phyloP scores from a whole-genome alignment of 2,797 vertebrate species.

The Paramormyrops hopkinsi region DNA sequence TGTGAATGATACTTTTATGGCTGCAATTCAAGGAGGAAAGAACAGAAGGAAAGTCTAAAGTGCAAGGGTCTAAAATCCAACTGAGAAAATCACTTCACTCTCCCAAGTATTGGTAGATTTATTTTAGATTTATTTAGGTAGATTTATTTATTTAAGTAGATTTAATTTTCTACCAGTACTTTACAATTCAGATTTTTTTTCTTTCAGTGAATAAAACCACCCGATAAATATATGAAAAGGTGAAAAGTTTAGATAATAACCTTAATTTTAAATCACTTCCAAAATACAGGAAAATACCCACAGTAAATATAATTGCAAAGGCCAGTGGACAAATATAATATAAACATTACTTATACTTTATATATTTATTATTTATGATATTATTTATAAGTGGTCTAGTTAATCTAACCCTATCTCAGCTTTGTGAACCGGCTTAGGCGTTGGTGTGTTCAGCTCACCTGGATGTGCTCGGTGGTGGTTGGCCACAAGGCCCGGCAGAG shows the following conservation, averaged over 20 bases:
- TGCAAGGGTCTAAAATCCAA: neutral
- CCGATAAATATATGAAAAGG: neutral
- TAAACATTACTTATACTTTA: neutral
- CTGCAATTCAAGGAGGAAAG: neutral
- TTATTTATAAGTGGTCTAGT: neutral
- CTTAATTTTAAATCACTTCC: constrained; percentile 35
- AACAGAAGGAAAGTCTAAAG: neutral
- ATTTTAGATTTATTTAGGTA: neutral
- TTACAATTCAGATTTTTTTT: neutral
- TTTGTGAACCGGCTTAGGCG: neutral
- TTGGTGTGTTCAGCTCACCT: constrained; percentile 63
- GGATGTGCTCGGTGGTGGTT: constrained; percentile 81
- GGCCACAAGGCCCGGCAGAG: constrained; percentile 85
- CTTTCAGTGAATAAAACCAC: neutral
- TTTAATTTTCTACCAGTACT: neutral
- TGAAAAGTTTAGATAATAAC: neutral
- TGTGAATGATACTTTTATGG: neutral
- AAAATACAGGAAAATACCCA: constrained; percentile 44
- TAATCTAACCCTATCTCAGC: neutral
- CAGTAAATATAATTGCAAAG: constrained; percentile 49
- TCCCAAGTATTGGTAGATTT: neutral
- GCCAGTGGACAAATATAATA: constrained; percentile 31
- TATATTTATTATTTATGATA: neutral
- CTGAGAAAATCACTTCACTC: neutral
- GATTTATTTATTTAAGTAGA: neutral